Conservation (phyloP, 64 coral and sea anemone species). For the Stylophora pistillata region DNA sequence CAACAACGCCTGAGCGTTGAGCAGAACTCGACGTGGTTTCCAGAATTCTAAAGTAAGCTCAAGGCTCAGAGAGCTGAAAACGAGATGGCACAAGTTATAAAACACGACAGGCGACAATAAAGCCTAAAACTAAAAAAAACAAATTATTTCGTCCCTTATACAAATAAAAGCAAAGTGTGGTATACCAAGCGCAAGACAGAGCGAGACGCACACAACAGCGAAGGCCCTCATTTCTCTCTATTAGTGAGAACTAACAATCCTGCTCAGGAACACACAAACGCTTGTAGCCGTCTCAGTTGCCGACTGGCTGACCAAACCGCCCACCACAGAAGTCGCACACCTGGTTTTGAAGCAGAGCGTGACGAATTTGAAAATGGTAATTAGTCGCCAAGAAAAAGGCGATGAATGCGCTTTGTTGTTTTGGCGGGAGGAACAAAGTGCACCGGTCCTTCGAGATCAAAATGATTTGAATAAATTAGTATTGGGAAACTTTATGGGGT, state of each 20-base stretch:
- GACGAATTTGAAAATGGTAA: not conserved
- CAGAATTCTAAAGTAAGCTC: no score
- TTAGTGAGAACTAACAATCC: not conserved
- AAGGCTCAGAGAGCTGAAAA: no score
- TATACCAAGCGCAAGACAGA: conserved; percentile 23
- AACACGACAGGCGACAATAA: not conserved
- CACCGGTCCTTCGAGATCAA: not conserved
- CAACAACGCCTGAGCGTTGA: no score
- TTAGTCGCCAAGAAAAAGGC: not conserved
- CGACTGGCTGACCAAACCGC: not conserved
- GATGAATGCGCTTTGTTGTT: not conserved
- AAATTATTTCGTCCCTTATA: not conserved
- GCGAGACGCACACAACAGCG: not conserved
- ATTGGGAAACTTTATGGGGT: not conserved
- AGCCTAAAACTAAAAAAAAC: not conserved
- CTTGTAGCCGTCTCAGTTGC: not conserved
- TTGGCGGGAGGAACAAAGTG: not conserved
- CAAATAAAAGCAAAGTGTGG: not conserved
- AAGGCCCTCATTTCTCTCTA: conserved; percentile 30
- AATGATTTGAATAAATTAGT: not conserved
- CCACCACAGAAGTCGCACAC: not conserved
- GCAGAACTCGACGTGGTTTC: no score
- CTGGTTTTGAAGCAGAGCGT: conserved; percentile 4
- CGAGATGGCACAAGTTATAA: no score
- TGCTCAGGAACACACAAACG: not conserved